Conservation (phyloP, 2,888 invertebrate species). For the Sarcophaga carnaria region DNA sequence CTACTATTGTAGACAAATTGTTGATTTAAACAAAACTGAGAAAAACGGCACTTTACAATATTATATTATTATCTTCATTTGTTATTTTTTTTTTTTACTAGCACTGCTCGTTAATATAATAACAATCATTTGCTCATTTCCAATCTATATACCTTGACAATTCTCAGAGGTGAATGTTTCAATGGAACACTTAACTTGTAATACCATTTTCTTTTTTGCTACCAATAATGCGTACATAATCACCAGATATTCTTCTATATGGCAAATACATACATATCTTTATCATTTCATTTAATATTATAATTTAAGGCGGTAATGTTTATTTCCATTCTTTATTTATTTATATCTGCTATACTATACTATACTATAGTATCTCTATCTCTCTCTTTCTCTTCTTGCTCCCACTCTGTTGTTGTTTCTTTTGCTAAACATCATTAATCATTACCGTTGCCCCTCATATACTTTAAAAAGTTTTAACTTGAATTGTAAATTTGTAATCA, state of each 20-base stretch:
- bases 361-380: neutral
- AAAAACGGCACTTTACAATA: too few relatives aligned
- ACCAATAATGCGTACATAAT: neutral
- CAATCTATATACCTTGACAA: too few relatives aligned
- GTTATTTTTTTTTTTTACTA: too few relatives aligned
- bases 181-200: neutral
- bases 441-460: slow-evolving; percentile 17
- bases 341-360: too few relatives aligned
- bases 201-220: neutral
- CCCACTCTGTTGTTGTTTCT: neutral
- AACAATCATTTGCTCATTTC: neutral
- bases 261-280: neutral
- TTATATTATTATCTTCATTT: too few relatives aligned
- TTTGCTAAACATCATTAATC: neutral
- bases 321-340: too few relatives aligned
- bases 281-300: neutral
- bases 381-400: neutral
- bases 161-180: neutral
- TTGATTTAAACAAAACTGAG: too few relatives aligned
- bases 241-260: neutral
- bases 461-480: too few relatives aligned
- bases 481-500: too few relatives aligned
- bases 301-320: too few relatives aligned
- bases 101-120: neutral
- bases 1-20: too few relatives aligned